These are phyloP conservation scores for Eilema caniola DNA, from an alignment of 2,888 invertebrate genomes.

Conservation along the genomic window DNA sequence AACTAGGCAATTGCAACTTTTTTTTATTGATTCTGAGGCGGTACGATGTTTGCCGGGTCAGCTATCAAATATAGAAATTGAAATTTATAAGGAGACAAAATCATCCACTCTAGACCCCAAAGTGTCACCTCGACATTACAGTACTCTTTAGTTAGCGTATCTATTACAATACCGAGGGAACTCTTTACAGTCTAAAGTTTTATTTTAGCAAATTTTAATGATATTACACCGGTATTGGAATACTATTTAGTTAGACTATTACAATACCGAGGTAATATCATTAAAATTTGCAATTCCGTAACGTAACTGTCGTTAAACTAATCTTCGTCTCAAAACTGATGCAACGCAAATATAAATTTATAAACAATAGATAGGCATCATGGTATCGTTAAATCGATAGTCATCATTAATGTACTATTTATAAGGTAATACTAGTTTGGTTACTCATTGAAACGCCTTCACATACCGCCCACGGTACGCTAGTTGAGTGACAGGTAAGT, in stretches of 20 bases:
- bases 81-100: slow-evolving; percentile 1
- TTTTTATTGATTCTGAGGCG: too few species aligned
- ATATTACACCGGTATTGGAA: too few species aligned
- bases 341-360: slow-evolving; percentile 18
- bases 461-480: slow-evolving; percentile 64
- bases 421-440: slow-evolving; percentile 62
- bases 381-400: slow-evolving; percentile 58
- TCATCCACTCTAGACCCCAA: too few species aligned
- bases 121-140: too few species aligned
- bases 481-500: slow-evolving; percentile 59
- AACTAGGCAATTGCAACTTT: too few species aligned
- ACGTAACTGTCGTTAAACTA: slow-evolving; percentile 8
- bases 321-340: neutral
- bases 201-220: too few species aligned
- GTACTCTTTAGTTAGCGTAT: too few species aligned
- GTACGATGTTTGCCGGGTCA: too few species aligned
- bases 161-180: neutral
- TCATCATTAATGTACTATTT: slow-evolving; percentile 49
- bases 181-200: too few species aligned
- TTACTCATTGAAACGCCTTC: slow-evolving; percentile 70
- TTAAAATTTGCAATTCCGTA: slow-evolving; percentile 11
- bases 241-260: too few species aligned
- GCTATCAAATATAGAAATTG: slow-evolving; percentile 6
- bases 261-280: neutral
- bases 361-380: slow-evolving; percentile 39